Base-by-base conservation (phyloP, 2,888 invertebrate species). In the Tipula vernalis region DNA sequence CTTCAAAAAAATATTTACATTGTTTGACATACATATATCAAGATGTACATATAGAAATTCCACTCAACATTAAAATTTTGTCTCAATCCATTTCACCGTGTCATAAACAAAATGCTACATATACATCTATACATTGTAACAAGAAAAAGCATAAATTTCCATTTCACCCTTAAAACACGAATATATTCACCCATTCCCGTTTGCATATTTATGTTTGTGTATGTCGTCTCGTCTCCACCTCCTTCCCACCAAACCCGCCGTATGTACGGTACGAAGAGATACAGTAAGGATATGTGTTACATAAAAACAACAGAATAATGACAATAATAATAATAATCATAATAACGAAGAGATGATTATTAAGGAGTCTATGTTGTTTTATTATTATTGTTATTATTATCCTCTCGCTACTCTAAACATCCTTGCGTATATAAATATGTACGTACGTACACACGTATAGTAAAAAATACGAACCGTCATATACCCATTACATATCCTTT, bases 331-430 rank as follows among this genome's bases (percentile, higher is more conserved):
- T 57, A 57, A 71, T 71, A 71, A 71, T 71, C 71, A 71, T 71
- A 71, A 71, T 71, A 71, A 71, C 71, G 71, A 71, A 71, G 71
- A 71, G 71, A 71, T 71, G 71, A 71, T 71, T 71, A 71, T 71
- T 71, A 71, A 71, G 71, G 71, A 71, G 71, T 71, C 71, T 71
- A 71, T 71, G 71, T 71, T 71, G 71, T 71, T 71, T 71, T 71
- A 71, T 71, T 71, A 71, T 71, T 71, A 71, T 71, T 71, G 71
- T 71, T 71, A 71, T 71, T 71, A 71, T 71, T 71, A 71, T 71
- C 71, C 71, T 71, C 71, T 71, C 71, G 71, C 71, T 71, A 71
- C 71, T 71, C 71, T 28, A 71, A 71, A 71, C 71, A 71, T 71
- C 84, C 41, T 41, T 84, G 84, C 41, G 15, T 84, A 83, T 84